phyloP scores from a whole-genome alignment of 2,113 vertebrate genomes.

The Forbesichthys papilliferus region DNA sequence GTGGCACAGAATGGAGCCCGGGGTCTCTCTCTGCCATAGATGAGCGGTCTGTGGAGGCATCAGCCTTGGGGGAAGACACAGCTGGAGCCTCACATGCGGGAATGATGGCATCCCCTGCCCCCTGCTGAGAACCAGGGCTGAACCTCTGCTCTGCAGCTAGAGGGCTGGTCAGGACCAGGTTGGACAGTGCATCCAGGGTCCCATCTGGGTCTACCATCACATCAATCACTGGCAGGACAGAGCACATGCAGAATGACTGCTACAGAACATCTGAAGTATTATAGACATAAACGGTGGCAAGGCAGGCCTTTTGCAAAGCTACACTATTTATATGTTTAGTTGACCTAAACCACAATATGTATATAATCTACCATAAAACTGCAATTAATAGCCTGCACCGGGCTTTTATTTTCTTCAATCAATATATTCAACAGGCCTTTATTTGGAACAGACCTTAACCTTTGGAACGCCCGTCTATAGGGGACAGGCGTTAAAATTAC shows the following conservation, averaged over 20 bases:
- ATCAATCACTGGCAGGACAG: conserved; percentile 83
- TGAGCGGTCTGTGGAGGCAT: conserved; percentile 27
- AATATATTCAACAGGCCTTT: no score
- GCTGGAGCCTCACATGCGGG: conserved; percentile 53
- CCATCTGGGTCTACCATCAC: conserved; percentile 97
- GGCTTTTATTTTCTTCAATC: no score
- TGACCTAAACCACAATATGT: no score
- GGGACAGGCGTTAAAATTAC: no score
- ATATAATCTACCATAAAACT: no score
- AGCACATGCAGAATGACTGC: conserved; percentile 10
- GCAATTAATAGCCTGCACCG: no score
- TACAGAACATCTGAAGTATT: no score
- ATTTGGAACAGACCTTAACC: no score
- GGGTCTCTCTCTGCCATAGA: conserved; percentile 78
- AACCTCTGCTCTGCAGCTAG: conserved; percentile 76
- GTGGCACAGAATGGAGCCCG: conserved; percentile 74
- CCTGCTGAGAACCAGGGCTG: conserved; percentile 71
- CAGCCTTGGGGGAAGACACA: conserved; percentile 20
- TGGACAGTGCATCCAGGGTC: conserved; percentile 89
- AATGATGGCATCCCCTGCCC: conserved; percentile 15
- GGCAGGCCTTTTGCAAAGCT: no score
- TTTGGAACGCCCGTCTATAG: no score
- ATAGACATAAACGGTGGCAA: no score
- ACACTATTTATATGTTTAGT: no score
- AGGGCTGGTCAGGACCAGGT: conserved; percentile 81